Conservation (phyloP, 2,888 invertebrate species). For the Acronicta aceris region DNA sequence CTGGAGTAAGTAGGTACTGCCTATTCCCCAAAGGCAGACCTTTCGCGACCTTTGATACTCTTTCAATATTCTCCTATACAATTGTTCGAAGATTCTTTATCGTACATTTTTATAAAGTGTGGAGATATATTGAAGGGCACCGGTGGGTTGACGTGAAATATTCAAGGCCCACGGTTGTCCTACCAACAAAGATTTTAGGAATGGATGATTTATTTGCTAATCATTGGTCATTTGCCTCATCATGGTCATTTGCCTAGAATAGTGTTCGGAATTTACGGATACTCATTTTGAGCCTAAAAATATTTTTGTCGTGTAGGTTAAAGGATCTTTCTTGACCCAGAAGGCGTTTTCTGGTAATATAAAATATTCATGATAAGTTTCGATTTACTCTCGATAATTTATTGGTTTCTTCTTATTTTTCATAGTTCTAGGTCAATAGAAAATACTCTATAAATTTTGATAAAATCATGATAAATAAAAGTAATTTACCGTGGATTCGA, state of each 20-base stretch:
- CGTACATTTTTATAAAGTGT: constrained; percentile 71
- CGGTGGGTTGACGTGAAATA: constrained; percentile 73
- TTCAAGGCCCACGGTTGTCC: constrained; percentile 74
- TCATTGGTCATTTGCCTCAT: constrained; percentile 36
- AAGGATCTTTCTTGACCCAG: no score
- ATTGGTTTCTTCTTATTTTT: no score
- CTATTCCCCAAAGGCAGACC: not conserved
- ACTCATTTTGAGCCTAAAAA: constrained; percentile 19
- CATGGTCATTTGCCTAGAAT: constrained; percentile 7
- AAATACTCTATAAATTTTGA: no score
- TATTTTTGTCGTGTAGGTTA: no score
- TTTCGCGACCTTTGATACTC: not conserved
- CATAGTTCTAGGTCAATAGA: no score
- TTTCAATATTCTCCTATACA: constrained; percentile 14
- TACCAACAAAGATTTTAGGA: constrained; percentile 64
- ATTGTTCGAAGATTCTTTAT: not conserved
- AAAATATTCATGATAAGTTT: no score
- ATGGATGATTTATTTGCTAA: constrained; percentile 73
- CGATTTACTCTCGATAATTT: no score
- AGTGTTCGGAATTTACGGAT: constrained; percentile 32
- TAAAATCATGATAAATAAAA: no score
- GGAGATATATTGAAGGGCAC: constrained; percentile 70
- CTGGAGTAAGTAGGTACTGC: not conserved
- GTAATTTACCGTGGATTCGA: no score
- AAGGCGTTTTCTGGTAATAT: no score